Conservation (phyloP, 2,113 vertebrate species). For the Perognathus longimembris region DNA sequence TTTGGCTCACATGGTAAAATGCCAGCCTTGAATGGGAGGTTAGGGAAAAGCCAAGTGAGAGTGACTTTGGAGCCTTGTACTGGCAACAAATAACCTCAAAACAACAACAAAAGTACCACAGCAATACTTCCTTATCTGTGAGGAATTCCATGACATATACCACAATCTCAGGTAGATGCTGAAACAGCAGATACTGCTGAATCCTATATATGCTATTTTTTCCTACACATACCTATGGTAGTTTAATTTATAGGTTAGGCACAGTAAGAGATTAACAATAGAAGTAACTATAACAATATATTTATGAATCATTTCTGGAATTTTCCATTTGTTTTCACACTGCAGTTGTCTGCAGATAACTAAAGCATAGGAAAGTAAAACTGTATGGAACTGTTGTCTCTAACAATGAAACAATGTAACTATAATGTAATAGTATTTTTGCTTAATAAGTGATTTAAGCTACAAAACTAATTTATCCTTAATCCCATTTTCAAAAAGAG, state of each 20-base stretch:
- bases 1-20: too few species aligned
- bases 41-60: too few species aligned
- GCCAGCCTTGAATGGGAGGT: too few species aligned
- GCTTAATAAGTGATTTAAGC: slow-evolving; percentile 2
- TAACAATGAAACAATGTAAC: too few species aligned
- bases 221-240: background rate
- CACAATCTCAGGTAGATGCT: background rate
- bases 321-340: background rate
- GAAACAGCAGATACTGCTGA: background rate
- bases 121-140: background rate
- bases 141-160: background rate
- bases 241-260: background rate
- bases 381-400: background rate
- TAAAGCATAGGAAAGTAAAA: background rate
- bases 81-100: too few species aligned
- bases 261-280: background rate
- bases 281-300: background rate
- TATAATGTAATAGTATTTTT: background rate
- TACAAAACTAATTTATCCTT: slow-evolving; percentile 46
- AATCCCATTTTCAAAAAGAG: slow-evolving; percentile 37
- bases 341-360: background rate
- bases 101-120: background rate
- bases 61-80: too few species aligned
- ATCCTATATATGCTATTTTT: background rate
- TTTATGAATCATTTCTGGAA: background rate